Evolutionary conservation across 1,140 invertebrate species (phyloP).

Genomic region (Diabrotica virgifera): DNA sequence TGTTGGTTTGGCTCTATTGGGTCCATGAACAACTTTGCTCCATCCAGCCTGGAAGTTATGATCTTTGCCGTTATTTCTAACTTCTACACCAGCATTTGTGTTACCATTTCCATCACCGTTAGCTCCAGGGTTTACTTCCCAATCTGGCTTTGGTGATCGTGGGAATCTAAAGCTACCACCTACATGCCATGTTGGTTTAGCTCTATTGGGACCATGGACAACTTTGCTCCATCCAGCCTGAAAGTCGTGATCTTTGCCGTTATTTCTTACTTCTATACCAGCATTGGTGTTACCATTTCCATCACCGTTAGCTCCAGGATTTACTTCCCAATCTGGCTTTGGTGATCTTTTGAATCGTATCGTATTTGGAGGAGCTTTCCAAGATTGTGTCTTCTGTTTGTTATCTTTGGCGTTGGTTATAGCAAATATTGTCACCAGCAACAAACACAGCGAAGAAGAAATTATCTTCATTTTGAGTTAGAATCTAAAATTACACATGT

Average conservation of each 20-base stretch:
- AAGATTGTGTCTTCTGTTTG: background rate
- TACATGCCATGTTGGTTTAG: conserved; percentile 29
- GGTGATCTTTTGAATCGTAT: conserved; percentile 15
- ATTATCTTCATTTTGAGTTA: no score
- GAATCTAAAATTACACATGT: background rate
- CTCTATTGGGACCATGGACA: conserved; percentile 23
- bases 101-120: conserved; percentile 25
- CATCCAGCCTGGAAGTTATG: conserved; percentile 28
- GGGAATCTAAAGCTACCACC: conserved; percentile 24
- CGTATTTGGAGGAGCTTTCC: background rate
- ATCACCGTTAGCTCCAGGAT: conserved; percentile 23
- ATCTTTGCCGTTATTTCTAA: conserved; percentile 23
- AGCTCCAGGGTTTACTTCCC: conserved; percentile 25
- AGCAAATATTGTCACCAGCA: background rate
- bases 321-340: conserved; percentile 22
- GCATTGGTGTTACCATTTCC: no score
- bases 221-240: conserved; percentile 25
- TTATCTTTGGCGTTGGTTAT: background rate
- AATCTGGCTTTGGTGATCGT: conserved; percentile 5
- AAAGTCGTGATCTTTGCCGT: conserved; percentile 26
- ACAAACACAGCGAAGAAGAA: background rate
- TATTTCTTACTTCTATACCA: conserved; percentile 16
- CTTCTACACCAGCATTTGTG: conserved; percentile 14
- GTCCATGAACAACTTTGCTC: conserved; percentile 25
- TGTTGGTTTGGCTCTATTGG: conserved; percentile 25